phyloP scores from a whole-genome alignment of 2,113 vertebrate genomes.

The Bubo blakistoni region DNA sequence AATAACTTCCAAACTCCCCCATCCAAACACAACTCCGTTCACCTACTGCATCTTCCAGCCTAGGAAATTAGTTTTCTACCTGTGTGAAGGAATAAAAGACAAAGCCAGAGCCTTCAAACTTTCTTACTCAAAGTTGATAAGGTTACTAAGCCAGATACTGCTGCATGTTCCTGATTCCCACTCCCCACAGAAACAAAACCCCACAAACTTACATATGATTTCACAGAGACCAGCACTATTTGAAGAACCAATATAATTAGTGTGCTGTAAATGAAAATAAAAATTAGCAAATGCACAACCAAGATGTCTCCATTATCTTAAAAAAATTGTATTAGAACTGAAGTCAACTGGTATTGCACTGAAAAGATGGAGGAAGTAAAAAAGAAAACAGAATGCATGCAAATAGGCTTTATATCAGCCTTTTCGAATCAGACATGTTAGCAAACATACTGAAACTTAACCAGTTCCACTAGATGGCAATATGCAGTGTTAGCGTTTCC shows the following conservation, averaged over 20 bases:
- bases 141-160: not conserved
- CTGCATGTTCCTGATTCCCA: not conserved
- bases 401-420: not conserved
- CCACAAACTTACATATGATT: not conserved
- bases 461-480: not conserved
- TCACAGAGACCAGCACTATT: not conserved
- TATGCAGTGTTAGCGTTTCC: not conserved
- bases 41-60: not conserved
- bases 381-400: not conserved
- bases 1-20: rapidly evolving
- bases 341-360: not conserved
- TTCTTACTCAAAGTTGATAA: not conserved
- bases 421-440: rapidly evolving
- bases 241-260: not conserved
- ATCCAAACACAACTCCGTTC: not conserved
- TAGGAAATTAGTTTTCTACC: not conserved
- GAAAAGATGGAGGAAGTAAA: not conserved
- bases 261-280: not conserved
- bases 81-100: not conserved
- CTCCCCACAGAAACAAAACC: not conserved
- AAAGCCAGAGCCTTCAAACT: not conserved
- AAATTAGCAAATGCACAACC: not conserved
- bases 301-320: not conserved
- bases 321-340: not conserved
- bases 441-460: not conserved